A percentile compares a stretch with the other conserved stretches of the same genome.
Conservation (phyloP, 2,888 invertebrate genomes). For the Drosophila mettleri region DNA sequence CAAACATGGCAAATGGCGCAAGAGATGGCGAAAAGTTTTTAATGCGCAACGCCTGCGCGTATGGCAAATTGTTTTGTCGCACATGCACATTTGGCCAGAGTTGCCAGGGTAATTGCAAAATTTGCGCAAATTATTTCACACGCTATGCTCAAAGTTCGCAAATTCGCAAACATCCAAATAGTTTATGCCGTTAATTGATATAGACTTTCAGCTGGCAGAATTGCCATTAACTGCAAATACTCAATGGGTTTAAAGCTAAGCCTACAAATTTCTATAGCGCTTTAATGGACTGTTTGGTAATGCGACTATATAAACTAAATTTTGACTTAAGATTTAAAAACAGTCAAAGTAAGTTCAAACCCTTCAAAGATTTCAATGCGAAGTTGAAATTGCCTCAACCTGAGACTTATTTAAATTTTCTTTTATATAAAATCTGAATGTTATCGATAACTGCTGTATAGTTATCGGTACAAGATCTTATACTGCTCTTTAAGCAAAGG, state of each 20-base stretch:
- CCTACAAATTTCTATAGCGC: too few relatives aligned
- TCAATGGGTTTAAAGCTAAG: neutral
- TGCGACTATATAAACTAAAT: too few relatives aligned
- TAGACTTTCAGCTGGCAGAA: neutral
- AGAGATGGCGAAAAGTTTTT: constrained; percentile 43
- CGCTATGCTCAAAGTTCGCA: constrained; percentile 18
- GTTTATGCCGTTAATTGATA: constrained; percentile 22
- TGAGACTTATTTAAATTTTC: too few relatives aligned
- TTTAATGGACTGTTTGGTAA: too few relatives aligned
- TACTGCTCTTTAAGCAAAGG: neutral
- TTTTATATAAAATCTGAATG: neutral
- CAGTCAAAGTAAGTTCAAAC: neutral
- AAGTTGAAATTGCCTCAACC: neutral
- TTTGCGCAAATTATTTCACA: constrained; percentile 35
- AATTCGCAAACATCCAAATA: constrained; percentile 11
- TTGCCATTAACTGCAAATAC: constrained; percentile 2
- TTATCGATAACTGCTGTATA: neutral
- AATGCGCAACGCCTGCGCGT: constrained; percentile 60
- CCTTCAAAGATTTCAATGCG: neutral
- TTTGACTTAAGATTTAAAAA: too few relatives aligned
- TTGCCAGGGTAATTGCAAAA: constrained; percentile 50
- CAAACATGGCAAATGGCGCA: constrained; percentile 47
- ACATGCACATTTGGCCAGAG: constrained; percentile 24
- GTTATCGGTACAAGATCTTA: neutral
- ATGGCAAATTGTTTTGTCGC: constrained; percentile 39